A percentile compares a stretch with the other conserved stretches of the same genome.
Evolutionary conservation across 2,888 invertebrate genomes (phyloP).

Genomic region (Lasioglossum malachurum): DNA sequence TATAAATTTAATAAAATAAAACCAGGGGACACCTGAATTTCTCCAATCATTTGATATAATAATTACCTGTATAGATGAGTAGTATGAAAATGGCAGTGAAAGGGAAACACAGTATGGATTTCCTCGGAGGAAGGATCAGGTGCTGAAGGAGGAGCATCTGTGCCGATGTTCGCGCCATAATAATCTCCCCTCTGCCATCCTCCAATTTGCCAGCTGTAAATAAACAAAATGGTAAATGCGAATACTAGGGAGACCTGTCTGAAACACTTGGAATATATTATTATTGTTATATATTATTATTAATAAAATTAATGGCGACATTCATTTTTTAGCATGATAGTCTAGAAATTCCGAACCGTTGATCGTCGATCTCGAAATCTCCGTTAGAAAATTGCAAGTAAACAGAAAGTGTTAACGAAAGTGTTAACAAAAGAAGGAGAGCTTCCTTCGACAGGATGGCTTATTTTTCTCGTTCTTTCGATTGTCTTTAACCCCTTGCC

Average conservation of each 20-base stretch:
- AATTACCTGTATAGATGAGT: neutral
- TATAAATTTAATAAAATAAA: no score
- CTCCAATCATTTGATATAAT: neutral
- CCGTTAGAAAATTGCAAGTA: no score
- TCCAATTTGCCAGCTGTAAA: neutral
- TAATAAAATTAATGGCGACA: neutral
- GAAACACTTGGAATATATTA: neutral
- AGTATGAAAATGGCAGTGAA: neutral
- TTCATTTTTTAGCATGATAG: no score
- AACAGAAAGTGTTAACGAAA: no score
- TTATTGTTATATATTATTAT: neutral
- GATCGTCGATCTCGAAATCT: no score
- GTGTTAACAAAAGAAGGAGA: no score
- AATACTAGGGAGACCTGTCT: neutral
- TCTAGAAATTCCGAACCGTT: no score
- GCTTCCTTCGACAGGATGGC: no score
- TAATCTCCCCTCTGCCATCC: neutral
- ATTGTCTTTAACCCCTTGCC: no score
- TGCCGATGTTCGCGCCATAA: constrained; percentile 30
- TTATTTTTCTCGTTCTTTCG: no score
- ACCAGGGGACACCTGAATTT: no score
- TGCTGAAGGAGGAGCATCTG: constrained; percentile 71
- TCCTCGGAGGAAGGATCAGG: constrained; percentile 75
- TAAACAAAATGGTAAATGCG: neutral
- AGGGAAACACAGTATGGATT: constrained; percentile 53